phyloP scores from a whole-genome alignment of 2,888 invertebrate species.

The Dicyrtomina minuta region DNA sequence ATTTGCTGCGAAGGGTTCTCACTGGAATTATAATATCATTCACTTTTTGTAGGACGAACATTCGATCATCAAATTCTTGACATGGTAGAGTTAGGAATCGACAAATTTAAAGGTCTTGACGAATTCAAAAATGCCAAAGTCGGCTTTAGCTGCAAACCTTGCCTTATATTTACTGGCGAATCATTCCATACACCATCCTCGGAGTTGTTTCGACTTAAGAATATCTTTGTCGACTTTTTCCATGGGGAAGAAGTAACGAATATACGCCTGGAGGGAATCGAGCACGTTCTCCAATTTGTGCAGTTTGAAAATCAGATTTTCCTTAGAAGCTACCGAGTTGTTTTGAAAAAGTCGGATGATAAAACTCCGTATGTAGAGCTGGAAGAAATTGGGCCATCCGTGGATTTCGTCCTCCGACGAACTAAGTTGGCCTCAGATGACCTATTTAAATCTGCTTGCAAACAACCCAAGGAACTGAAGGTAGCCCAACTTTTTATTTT shows the following conservation, averaged over 20 bases:
- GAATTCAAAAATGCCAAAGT: conserved; percentile 80
- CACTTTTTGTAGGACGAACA: conserved; percentile 65
- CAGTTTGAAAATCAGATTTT: conserved; percentile 76
- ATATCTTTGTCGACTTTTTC: conserved; percentile 88
- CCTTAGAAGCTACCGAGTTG: conserved; percentile 74
- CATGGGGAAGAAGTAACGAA: conserved; percentile 77
- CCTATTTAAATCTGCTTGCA: conserved; percentile 78
- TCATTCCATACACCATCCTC: conserved; percentile 76
- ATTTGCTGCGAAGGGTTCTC: too few species aligned
- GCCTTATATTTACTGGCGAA: conserved; percentile 87
- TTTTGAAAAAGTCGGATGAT: conserved; percentile 86
- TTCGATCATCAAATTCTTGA: conserved; percentile 89
- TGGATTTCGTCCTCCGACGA: conserved; percentile 82
- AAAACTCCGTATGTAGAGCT: conserved; percentile 87
- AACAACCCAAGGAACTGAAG: conserved; percentile 75
- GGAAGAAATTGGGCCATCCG: conserved; percentile 88
- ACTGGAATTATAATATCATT: not conserved
- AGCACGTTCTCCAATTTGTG: conserved; percentile 89
- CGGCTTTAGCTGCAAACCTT: conserved; percentile 81
- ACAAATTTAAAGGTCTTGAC: conserved; percentile 73
- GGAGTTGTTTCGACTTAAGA: conserved; percentile 80
- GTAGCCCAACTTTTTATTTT: conserved; percentile 53
- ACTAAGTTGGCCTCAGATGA: conserved; percentile 87
- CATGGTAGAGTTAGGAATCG: conserved; percentile 93
- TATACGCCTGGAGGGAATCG: conserved; percentile 86